Evolutionary conservation across 2,888 invertebrate species (phyloP), one percentile per base, ranked within the genome.

Genomic region (Homarus gammarus): DNA sequence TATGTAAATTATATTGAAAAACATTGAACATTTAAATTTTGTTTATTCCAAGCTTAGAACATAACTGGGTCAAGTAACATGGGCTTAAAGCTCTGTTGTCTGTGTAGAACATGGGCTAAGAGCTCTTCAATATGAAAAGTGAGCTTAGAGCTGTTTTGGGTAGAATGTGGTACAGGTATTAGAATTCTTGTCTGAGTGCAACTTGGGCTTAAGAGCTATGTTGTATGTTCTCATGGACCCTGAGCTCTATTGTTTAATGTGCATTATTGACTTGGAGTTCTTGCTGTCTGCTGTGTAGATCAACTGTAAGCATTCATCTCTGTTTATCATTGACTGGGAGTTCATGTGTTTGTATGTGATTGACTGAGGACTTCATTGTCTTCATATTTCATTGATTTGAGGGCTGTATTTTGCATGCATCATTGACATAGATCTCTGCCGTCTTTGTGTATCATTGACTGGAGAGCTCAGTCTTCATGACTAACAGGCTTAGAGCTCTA

Each of bases 21-120:
- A 75, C 27, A 36, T 18, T 75, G 27, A 27, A 75, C 40, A 40
- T 75, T 75, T 73, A n/a, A 75, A 40, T 36, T 40, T 40, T 40
- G 12, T 36, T 36, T 44, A n/a, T 75, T 22, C 27, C 75, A 40
- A 75, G 75, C 75, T 49, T 75, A 44, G n/a, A 75, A 27, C 31
- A 75, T 44, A 44, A 75, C n/a, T 75, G 49, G 75, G 75, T 49
- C 75, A 75, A 27, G 44, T 44, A 36, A 70, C 44, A 44, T 18
- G 56, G 56, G 10, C 56, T 8, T 56, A 56, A 18, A 18, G 56
- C 18, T 56, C 56, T 56, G 56, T 18, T 56, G 56, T 56, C 56
- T 56, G 56, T 56, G 56, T 56, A 18, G 2, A 27, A 64, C 61
- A 27, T 64, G 56, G 61, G 61, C 61, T 64, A 27, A 64, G 61